A percentile compares a stretch with the other conserved stretches of the same genome.
Conservation (phyloP, 37 sponge, comb jelly and placozoan species). For the Crambe crambe region DNA sequence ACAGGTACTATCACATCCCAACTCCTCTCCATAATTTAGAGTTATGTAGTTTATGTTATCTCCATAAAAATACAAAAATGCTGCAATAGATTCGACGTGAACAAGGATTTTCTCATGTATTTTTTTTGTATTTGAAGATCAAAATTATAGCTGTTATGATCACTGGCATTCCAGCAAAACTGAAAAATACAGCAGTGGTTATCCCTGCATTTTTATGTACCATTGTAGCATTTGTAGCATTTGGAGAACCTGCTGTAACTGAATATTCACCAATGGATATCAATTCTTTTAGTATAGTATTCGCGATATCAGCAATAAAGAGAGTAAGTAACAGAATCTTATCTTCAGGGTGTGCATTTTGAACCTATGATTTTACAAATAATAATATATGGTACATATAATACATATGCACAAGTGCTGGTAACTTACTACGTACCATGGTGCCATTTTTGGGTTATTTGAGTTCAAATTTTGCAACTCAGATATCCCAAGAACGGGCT, state of each 20-base stretch:
- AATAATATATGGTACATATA: too few relatives aligned
- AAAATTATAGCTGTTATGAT: too few relatives aligned
- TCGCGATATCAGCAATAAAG: neutral
- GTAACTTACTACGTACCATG: too few relatives aligned
- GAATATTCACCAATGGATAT: neutral
- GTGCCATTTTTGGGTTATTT: too few relatives aligned
- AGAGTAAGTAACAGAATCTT: neutral
- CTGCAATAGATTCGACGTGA: neutral
- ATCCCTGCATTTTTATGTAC: neutral
- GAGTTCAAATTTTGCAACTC: too few relatives aligned
- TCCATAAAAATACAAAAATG: constrained; percentile 1
- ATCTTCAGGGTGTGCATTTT: too few relatives aligned
- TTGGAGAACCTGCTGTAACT: neutral
- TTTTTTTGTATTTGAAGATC: neutral
- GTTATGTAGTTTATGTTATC: neutral
- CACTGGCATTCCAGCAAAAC: neutral
- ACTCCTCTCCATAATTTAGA: neutral
- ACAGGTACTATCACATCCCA: neutral
- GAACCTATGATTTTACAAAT: too few relatives aligned
- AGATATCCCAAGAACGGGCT: too few relatives aligned
- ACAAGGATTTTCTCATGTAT: too few relatives aligned
- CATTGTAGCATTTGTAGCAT: neutral
- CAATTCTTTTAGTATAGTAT: neutral
- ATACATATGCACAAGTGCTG: too few relatives aligned
- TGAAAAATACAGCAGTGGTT: neutral